Evolutionary conservation across 2,797 vertebrate genomes (phyloP).

Genomic region (Falco biarmicus): DNA sequence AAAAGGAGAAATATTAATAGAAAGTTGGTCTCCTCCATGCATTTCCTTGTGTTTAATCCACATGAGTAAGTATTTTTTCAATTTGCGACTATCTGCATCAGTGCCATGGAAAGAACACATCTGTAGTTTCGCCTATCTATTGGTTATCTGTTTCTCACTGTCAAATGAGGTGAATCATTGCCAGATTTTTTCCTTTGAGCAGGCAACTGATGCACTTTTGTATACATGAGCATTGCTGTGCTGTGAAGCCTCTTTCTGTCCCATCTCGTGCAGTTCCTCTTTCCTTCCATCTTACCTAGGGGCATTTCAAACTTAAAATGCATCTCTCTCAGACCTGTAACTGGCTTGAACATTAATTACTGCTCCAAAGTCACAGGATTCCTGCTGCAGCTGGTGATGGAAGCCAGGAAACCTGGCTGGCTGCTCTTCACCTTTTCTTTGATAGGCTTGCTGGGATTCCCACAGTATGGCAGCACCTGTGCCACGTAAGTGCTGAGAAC

Average conservation of each 20-base stretch:
- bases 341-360: not conserved
- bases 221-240: not conserved
- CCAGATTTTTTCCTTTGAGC: not conserved
- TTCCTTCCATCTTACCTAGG: not conserved
- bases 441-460: not conserved
- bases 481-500: not conserved
- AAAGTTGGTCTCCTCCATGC: not conserved
- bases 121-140: not conserved
- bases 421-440: not conserved
- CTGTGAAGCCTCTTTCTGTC: not conserved
- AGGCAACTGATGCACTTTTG: not conserved
- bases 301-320: not conserved
- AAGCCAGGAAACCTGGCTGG: not conserved
- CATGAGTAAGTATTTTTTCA: not conserved
- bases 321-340: not conserved
- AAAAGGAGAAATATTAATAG: not conserved
- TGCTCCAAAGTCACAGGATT: not conserved
- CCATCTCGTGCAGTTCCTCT: not conserved
- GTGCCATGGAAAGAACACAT: not conserved
- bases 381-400: not conserved
- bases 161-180: not conserved
- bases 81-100: not conserved
- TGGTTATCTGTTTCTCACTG: not conserved
- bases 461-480: not conserved
- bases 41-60: not conserved